Conservation (phyloP, 2,113 vertebrate genomes). For the Colossoma macropomum region DNA sequence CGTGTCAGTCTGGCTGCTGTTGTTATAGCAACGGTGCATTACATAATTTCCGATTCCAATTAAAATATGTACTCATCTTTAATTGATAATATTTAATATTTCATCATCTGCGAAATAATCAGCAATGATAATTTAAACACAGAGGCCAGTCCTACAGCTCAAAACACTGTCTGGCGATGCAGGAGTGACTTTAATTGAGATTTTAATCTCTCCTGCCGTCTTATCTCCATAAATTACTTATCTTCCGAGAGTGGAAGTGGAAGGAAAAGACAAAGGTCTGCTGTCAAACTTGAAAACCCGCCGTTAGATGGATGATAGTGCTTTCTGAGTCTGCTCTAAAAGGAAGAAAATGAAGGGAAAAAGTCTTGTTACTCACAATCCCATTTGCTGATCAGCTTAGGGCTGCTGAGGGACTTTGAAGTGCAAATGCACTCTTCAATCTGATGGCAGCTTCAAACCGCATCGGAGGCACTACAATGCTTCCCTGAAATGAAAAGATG, state of each 20-base stretch:
- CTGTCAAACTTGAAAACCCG: not conserved
- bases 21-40: not conserved
- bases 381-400: not conserved
- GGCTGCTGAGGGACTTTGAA: not conserved
- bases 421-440: not conserved
- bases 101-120: not conserved
- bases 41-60: not conserved
- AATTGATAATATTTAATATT: not conserved
- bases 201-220: not conserved
- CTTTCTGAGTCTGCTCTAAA: not conserved
- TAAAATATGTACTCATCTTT: no score
- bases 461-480: not conserved
- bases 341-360: not conserved
- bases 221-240: not conserved
- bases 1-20: not conserved
- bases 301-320: not conserved
- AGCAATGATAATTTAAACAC: not conserved
- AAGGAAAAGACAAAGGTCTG: not conserved
- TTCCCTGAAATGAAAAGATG: not conserved
- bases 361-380: not conserved
- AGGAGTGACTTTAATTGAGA: not conserved
- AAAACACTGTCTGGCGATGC: not conserved
- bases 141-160: no score
- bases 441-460: not conserved
- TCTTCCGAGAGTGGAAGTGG: not conserved